phyloP scores from a whole-genome alignment of 2,888 invertebrate species.

The Coleophora flavipennella region DNA sequence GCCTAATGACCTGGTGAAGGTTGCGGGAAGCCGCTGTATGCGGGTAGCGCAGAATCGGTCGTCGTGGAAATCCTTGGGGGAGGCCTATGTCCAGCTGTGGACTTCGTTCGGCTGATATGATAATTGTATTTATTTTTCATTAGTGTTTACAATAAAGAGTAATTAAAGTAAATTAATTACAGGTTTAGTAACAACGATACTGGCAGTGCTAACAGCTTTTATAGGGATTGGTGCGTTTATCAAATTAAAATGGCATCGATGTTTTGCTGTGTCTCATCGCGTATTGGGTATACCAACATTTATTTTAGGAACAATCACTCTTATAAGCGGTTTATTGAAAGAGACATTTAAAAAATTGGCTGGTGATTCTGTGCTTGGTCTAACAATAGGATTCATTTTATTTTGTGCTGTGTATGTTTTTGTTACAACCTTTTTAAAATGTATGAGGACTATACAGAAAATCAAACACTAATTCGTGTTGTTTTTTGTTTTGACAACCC shows the following conservation, averaged over 20 bases:
- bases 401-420: constrained; percentile 31
- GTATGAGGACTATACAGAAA: constrained; percentile 19
- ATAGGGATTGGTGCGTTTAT: constrained; percentile 20
- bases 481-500: no score
- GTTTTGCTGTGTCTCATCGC: constrained; percentile 21
- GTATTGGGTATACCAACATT: constrained; percentile 33
- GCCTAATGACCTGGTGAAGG: no score
- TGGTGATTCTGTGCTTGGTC: constrained; percentile 11
- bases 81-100: no score
- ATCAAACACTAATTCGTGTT: no score
- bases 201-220: constrained; percentile 19
- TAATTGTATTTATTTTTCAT: no score
- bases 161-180: constrained; percentile 9
- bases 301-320: constrained; percentile 27
- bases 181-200: constrained; percentile 25
- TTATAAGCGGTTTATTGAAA: constrained; percentile 24
- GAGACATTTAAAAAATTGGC: constrained; percentile 26
- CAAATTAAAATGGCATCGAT: constrained; percentile 3
- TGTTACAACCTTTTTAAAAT: constrained; percentile 24
- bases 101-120: no score
- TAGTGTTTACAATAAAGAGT: background rate
- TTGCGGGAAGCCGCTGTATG: no score
- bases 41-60: no score
- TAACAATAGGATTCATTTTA: constrained; percentile 26
- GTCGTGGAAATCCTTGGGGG: no score